Evolutionary conservation across 2,113 vertebrate species (phyloP).

Genomic region (Emydura subglobosa): DNA sequence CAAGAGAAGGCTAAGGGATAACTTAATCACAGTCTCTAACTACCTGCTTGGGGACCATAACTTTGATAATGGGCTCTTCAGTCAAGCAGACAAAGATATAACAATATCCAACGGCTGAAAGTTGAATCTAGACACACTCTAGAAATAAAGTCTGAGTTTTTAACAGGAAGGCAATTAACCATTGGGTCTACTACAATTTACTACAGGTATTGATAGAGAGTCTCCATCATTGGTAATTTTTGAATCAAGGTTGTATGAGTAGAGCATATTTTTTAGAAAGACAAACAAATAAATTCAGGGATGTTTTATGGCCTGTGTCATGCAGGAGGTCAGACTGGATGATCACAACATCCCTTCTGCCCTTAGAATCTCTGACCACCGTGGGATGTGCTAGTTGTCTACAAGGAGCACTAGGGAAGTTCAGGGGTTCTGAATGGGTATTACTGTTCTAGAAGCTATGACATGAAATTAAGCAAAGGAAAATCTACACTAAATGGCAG

Average conservation of each 20-base stretch:
- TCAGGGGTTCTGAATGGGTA: not conserved
- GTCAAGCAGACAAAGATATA: not conserved
- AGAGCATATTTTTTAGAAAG: no score
- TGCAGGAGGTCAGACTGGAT: no score
- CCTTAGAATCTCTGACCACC: not conserved
- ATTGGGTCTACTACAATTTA: not conserved
- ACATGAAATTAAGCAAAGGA: not conserved
- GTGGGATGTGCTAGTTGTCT: not conserved
- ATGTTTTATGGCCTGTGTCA: not conserved
- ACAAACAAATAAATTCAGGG: not conserved
- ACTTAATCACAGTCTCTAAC: not conserved
- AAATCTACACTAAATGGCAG: not conserved
- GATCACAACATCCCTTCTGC: no score
- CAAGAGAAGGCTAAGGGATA: not conserved
- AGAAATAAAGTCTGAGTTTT: not conserved
- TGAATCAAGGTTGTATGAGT: no score
- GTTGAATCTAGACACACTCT: not conserved
- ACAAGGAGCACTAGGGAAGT: not conserved
- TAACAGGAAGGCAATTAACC: no score
- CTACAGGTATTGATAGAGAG: no score
- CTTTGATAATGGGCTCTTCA: not conserved
- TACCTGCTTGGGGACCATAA: not conserved
- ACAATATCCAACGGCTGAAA: not conserved
- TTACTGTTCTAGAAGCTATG: not conserved
- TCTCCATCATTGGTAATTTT: no score